Base-by-base conservation (phyloP, 2,113 vertebrate species). In the Callopanchax toddi region DNA sequence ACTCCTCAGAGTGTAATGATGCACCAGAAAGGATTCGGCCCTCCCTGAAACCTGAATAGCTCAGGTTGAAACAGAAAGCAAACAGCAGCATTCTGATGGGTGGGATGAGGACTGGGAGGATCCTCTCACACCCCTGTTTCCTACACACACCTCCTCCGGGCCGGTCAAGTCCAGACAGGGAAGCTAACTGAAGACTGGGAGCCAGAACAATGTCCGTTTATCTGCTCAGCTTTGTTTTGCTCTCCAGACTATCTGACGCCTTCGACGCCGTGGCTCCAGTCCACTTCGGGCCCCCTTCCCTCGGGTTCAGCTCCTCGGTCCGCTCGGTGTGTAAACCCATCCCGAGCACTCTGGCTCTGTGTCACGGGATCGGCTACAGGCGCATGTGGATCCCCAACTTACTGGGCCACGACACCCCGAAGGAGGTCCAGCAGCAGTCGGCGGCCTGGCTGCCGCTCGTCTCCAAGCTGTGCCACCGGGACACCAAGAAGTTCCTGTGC, bases 401-500 rank as follows among this genome's bases (percentile, higher is more conserved):
- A 25, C 91, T 94, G 60, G 94, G 92, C 29, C 94, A 94, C 9
- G 91, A 92, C 17, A 87, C 89, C 5, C 75, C 92, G 75, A 83
- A 62, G 57, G 93, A 94, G 78, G 91, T 78, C 7, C 87, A 93
- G 79, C 93, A 93, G 73, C 93, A 94, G 78, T 92, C 93, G 0
- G 89, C 87, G 15, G 83, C 92, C 65, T 94, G 94, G 93, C 84
- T 92, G 60, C 92, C 93, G 0, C 89, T 94, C 22, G 34, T 94
- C 63, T 86, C 85, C 67, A 94, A 94, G 62, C 89, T 81, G 45
- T 93, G 93, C 67, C 94, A 94, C 84, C 58, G 48, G 8, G 93
- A 94, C 82, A 92, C 92, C 46, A 91, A 89, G 76, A 93, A 89
- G 84, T 94, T 94, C 71, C 84, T 94, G 46, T 94, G 93, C 85